Evolutionary conservation across 2,888 invertebrate genomes (phyloP).

Genomic region (Pardosa pseudoannulata): DNA sequence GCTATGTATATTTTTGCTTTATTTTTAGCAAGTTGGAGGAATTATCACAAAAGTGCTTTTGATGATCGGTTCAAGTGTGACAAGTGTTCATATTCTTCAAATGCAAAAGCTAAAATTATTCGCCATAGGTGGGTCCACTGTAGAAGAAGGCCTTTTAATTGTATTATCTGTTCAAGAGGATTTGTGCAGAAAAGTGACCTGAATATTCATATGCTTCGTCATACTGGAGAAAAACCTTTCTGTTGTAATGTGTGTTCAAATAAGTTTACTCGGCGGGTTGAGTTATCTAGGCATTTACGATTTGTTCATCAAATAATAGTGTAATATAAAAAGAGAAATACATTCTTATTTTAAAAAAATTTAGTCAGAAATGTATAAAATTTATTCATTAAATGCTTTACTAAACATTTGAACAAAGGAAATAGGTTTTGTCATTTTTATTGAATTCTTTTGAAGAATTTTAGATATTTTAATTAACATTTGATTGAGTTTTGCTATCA

Average conservation of each 20-base stretch:
- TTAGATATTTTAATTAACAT: too few species aligned
- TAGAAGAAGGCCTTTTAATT: neutral
- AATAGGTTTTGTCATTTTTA: too few species aligned
- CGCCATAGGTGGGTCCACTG: constrained; percentile 25
- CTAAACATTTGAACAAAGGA: too few species aligned
- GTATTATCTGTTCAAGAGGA: constrained; percentile 25
- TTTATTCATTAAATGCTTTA: too few species aligned
- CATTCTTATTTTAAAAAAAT: too few species aligned
- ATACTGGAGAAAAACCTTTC: constrained; percentile 42
- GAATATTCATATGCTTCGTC: constrained; percentile 22
- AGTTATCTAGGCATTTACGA: constrained; percentile 16
- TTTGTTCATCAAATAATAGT: neutral
- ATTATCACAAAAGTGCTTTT: neutral
- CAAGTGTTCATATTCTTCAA: constrained; percentile 4
- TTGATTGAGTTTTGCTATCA: too few species aligned
- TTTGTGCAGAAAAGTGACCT: constrained; percentile 39
- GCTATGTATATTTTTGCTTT: too few species aligned
- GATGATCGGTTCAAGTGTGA: constrained; percentile 32
- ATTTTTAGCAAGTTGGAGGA: neutral
- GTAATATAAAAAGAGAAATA: neutral
- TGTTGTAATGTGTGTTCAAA: constrained; percentile 29
- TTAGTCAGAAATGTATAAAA: too few species aligned
- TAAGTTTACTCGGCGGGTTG: constrained; percentile 10
- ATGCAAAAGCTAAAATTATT: neutral
- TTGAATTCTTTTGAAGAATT: too few species aligned